These are phyloP conservation scores for Syrphus vitripennis DNA, from an alignment of 2,888 invertebrate genomes.

Conservation along the genomic window DNA sequence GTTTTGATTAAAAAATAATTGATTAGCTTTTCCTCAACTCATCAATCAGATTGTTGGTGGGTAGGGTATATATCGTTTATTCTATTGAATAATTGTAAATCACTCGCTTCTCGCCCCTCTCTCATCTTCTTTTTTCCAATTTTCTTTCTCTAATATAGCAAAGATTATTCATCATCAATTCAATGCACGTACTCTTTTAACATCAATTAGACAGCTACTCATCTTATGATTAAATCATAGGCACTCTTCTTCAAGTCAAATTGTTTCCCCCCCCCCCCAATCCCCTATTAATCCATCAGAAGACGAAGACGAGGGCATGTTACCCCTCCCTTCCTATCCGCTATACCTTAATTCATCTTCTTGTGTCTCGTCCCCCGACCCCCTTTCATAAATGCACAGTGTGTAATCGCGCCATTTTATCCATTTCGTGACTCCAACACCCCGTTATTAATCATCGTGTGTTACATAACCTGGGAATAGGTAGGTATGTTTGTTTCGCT, in stretches of 20 bases:
- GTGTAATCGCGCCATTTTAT: conserved; percentile 64
- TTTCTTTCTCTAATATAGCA: background rate
- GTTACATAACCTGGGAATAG: conserved; percentile 64
- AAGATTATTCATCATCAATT: conserved; percentile 23
- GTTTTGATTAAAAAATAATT: conserved; percentile 16
- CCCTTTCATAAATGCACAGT: conserved; percentile 16
- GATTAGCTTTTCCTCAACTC: conserved; percentile 32
- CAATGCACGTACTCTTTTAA: conserved; percentile 56
- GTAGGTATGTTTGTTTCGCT: conserved; percentile 42
- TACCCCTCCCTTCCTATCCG: background rate
- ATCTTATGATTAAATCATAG: conserved; percentile 68
- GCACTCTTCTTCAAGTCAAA: conserved; percentile 56
- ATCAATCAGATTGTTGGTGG: conserved; percentile 41
- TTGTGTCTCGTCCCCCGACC: background rate
- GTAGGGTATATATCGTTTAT: background rate
- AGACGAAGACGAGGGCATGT: too few species aligned
- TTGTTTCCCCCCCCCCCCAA: conserved; percentile 25
- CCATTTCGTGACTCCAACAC: conserved; percentile 66
- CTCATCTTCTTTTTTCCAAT: background rate
- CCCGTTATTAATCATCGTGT: conserved; percentile 67
- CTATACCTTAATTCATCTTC: background rate
- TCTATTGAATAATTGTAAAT: background rate
- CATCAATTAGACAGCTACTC: conserved; percentile 70
- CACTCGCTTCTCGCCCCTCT: background rate
- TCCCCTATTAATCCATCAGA: conserved; percentile 2